Evolutionary conservation across 2,797 vertebrate genomes (phyloP), one percentile per base, ranked within the genome.

Genomic region (Syngnathus acus): DNA sequence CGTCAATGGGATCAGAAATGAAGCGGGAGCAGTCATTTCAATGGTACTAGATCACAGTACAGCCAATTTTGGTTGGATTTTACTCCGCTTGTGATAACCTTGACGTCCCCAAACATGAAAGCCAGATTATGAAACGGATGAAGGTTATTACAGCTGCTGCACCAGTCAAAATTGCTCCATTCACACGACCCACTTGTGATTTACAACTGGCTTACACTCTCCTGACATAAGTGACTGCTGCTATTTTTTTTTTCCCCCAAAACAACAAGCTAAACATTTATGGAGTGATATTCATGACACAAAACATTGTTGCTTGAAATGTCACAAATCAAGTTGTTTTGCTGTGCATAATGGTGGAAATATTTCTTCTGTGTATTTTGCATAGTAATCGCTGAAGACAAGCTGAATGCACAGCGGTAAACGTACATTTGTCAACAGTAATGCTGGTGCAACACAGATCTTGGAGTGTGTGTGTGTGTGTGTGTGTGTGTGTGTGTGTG

Each of bases 51-150:
- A 68, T 75, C 68, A 58, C 70, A 78, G 73, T 74, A 73, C 51
- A 77, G 45, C 66, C 61, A 68, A 26, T 53, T 38, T 53, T 72
- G 64, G 68, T 57, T 64, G 63, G 9, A 19, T 59, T 59, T 39
- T 6, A 16, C 10, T 43, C 21, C 26, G 61, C 23, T 21, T 1
- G 7, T 11, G 40, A 62, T 21, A 16, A 62, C 61, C 61, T 62
- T 62, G 61, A 62, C 13, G 47, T 5, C 9, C 38, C 39, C 48
- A 67, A 74, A 61, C 74, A 55, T 42, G 68, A 69, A 62, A 76
- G 69, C 66, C 10, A 54, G 80, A 77, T 84, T 80, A 75, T 71
- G 14, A 74, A 78, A 77, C 82, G 75, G 78, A 77, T 67, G 69
- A 54, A 62, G 67, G 66, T 73, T 75, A 69, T 79, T 82, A 77